These are phyloP conservation scores for Drosophila santomea DNA, from an alignment of 1,140 invertebrate genomes.

Conservation along the genomic window DNA sequence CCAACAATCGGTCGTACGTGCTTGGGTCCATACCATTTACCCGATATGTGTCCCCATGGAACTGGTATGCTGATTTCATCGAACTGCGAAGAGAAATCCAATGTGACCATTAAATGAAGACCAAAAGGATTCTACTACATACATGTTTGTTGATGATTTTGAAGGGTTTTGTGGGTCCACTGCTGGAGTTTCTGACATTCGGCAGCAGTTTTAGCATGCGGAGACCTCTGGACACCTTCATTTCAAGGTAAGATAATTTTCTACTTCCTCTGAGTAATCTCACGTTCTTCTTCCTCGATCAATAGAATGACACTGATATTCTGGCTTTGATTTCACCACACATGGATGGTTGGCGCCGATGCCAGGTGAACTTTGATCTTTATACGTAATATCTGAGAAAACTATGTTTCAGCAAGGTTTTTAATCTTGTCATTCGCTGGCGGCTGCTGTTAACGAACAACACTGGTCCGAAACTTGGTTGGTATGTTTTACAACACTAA, in stretches of 20 bases:
- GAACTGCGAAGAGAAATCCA: constrained; percentile 65
- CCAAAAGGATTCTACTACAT: constrained; percentile 10
- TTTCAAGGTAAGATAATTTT: constrained; percentile 14
- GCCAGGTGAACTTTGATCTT: constrained; percentile 50
- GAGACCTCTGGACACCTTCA: constrained; percentile 35
- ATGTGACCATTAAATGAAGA: background rate
- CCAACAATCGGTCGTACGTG: constrained; percentile 88
- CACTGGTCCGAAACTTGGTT: constrained; percentile 5
- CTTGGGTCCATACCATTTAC: constrained; percentile 89
- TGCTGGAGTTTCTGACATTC: constrained; percentile 25
- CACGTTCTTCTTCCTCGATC: constrained; percentile 12
- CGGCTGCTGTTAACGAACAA: background rate
- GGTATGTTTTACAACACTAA: constrained; percentile 21
- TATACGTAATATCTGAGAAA: constrained; percentile 11
- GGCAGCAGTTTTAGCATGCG: constrained; percentile 25
- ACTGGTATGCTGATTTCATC: constrained; percentile 89
- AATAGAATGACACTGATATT: constrained; percentile 5
- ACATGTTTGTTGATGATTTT: constrained; percentile 63
- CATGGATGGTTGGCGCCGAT: constrained; percentile 16
- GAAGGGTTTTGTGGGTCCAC: constrained; percentile 30
- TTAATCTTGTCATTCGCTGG: constrained; percentile 16
- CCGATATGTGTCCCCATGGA: constrained; percentile 88
- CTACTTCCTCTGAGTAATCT: constrained; percentile 35
- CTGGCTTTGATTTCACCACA: constrained; percentile 44
- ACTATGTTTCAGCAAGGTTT: constrained; percentile 17